Base-by-base conservation (phyloP, 1,140 invertebrate species). In the Procambarus clarkii region DNA sequence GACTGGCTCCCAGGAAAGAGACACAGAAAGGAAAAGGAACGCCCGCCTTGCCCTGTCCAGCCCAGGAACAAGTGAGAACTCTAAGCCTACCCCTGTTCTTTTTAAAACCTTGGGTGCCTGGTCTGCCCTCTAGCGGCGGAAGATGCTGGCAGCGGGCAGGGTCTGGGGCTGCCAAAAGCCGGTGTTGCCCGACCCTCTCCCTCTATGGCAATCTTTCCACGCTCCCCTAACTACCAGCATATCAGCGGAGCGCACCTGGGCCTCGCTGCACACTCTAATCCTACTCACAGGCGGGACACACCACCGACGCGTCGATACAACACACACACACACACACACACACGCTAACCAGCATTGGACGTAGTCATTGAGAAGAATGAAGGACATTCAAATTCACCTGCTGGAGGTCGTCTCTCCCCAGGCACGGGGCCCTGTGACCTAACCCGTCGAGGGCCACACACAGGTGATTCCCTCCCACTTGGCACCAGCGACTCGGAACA, bases 21-120 rank as follows among this genome's bases (percentile, higher is more conserved):
- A 45, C 64, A 71, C 64, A 74, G 64, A 85, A 85, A 85, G 83
- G 64, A 74, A 85, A 74, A 85, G 83, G 83, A 71, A 85, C 83
- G 83, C 83, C 83, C 83, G 83, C 83, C 83, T 85, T 85, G 83
- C 83, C 83, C 83, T 85, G 83, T 85, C 83, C 83, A 64, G 83
- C 83, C 83, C 83, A 85, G 83, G 83, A 69, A 85, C 83, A 85
- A 85, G 83, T 85, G 83, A 85, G 83, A 48, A 48, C 64, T 69
- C 83, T 85, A 85, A 85, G 83, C 83, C 83, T 85, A 85, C 83
- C 45, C 34, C 83, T 85, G 60, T 85, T 85, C 83, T 74, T 85
- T 85, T 85, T 85, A 85, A 85, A 85, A 85, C 83, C 83, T 85
- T 85, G 83, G 83, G 69, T 74, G 83, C 60, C 83, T 74, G 83